phyloP scores from a whole-genome alignment of 2,113 vertebrate species.

The Nyctereutes procyonoides region DNA sequence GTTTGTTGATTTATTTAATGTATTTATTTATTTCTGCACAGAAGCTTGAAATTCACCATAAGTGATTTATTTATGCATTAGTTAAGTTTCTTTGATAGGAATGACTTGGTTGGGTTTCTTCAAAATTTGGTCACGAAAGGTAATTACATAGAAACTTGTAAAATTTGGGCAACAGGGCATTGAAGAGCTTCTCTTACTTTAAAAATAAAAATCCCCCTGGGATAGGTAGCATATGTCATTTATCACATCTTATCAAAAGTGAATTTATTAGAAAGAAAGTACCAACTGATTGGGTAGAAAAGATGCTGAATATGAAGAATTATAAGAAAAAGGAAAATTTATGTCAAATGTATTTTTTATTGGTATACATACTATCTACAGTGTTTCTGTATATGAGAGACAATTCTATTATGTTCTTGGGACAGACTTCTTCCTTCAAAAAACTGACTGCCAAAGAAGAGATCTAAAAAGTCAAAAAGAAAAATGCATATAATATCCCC shows the following conservation, averaged over 20 bases:
- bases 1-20: background rate
- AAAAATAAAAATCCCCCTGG: background rate
- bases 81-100: background rate
- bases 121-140: background rate
- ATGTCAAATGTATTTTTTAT: background rate
- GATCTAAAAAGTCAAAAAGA: background rate
- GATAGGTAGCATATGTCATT: background rate
- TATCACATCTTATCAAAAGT: slow-evolving; percentile 29
- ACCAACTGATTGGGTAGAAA: background rate
- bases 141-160: background rate
- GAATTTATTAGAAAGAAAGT: slow-evolving; percentile 19
- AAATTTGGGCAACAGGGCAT: background rate
- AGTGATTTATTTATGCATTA: background rate
- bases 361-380: background rate
- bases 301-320: background rate
- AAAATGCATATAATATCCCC: background rate
- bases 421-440: background rate
- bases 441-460: background rate
- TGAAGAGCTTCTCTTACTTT: background rate
- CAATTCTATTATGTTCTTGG: background rate
- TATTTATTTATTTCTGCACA: background rate
- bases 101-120: background rate
- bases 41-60: background rate
- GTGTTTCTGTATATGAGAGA: background rate
- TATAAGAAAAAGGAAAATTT: slow-evolving; percentile 1